A percentile compares a stretch with the other conserved stretches of the same genome.
phyloP scores from a whole-genome alignment of 2,797 vertebrate genomes.

The Danio jaintianensis region DNA sequence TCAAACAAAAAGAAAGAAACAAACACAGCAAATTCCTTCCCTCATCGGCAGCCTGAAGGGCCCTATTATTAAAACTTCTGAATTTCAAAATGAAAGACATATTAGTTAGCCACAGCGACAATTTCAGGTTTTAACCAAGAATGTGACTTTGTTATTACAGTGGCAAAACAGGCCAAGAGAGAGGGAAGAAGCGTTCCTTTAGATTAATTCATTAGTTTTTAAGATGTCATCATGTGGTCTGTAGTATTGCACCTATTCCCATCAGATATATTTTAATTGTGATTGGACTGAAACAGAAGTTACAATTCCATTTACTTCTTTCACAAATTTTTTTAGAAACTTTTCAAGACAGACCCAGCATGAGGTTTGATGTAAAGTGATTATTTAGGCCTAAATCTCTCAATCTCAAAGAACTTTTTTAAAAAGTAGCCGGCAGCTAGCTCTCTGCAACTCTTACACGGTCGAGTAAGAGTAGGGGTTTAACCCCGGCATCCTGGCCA shows the following conservation, averaged over 20 bases:
- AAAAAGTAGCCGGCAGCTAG: too few relatives aligned
- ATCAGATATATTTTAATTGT: not conserved
- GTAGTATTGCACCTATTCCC: not conserved
- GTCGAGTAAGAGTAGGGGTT: too few relatives aligned
- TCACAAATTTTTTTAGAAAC: too few relatives aligned
- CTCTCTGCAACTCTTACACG: too few relatives aligned
- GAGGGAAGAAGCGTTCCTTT: not conserved
- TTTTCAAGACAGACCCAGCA: too few relatives aligned
- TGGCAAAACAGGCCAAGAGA: not conserved
- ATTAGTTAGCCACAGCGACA: not conserved
- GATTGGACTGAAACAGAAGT: not conserved
- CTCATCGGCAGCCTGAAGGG: not conserved
- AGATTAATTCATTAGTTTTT: not conserved
- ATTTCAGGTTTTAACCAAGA: constrained; percentile 22
- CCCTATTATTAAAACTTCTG: not conserved
- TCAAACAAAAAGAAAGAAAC: constrained; percentile 13
- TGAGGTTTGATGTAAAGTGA: too few relatives aligned
- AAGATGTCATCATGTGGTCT: not conserved
- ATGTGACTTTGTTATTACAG: constrained; percentile 11
- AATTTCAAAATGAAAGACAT: not conserved
- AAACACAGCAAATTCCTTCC: constrained; percentile 1
- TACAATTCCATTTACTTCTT: not conserved
- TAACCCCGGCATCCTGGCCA: too few relatives aligned
- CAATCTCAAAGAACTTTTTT: too few relatives aligned
- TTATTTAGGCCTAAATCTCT: too few relatives aligned